These are phyloP conservation scores for Muntiacus muntjak DNA, from an alignment of 2,113 vertebrate species.

Conservation along the genomic window DNA sequence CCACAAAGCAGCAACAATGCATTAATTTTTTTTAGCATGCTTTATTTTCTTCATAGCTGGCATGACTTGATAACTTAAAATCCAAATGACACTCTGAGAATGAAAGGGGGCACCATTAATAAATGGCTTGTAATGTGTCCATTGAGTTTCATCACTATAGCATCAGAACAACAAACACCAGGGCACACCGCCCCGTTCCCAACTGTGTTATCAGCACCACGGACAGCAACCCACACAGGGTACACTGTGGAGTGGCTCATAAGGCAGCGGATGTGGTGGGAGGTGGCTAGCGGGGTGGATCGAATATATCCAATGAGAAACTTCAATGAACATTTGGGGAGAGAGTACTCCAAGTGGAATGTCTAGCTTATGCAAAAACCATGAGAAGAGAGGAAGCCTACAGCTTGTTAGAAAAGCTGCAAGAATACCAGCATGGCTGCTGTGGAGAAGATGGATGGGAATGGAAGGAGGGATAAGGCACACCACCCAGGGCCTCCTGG, in stretches of 20 bases:
- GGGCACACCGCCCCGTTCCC: rapidly evolving
- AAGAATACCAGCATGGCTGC: background rate
- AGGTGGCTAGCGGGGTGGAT: rapidly evolving
- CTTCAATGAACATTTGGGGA: background rate
- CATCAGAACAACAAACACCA: rapidly evolving
- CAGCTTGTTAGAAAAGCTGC: background rate
- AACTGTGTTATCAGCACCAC: background rate
- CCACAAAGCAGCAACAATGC: background rate
- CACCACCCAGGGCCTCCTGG: rapidly evolving
- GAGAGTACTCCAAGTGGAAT: background rate
- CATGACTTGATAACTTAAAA: background rate
- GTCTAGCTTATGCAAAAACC: background rate
- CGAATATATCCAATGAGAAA: background rate
- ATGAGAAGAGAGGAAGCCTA: background rate
- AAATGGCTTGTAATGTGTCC: background rate
- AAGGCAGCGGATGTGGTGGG: rapidly evolving
- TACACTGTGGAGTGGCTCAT: rapidly evolving
- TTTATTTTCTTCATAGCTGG: background rate
- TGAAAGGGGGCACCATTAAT: background rate
- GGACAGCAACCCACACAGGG: background rate
- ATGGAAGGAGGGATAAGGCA: rapidly evolving
- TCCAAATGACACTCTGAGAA: background rate
- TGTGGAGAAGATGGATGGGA: background rate
- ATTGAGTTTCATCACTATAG: too few species aligned
- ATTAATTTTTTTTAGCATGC: background rate